Conservation (phyloP, 2,888 invertebrate genomes). For the Miltochrista miniata region DNA sequence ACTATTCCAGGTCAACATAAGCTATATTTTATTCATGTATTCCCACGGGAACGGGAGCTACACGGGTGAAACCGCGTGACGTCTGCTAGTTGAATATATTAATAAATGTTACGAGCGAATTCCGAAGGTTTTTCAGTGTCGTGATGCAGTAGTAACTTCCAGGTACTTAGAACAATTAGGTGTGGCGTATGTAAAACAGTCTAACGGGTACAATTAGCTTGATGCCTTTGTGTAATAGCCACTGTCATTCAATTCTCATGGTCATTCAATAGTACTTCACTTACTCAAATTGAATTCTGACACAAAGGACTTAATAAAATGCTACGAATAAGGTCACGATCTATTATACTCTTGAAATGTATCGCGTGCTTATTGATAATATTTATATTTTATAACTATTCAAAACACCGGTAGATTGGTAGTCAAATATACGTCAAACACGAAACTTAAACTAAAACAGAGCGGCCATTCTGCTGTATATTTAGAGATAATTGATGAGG, state of each 20-base stretch:
- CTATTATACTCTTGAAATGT: not conserved
- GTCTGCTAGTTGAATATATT: too few relatives aligned
- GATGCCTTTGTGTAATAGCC: conserved; percentile 11
- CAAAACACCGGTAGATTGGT: too few relatives aligned
- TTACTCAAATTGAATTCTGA: not conserved
- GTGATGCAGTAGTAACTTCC: conserved; percentile 4
- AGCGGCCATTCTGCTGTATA: too few relatives aligned
- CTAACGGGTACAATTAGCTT: conserved; percentile 11
- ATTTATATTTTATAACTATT: too few relatives aligned
- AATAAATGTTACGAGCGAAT: conserved; percentile 29
- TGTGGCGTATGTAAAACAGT: conserved; percentile 12
- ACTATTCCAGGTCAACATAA: too few relatives aligned
- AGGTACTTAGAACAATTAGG: not conserved
- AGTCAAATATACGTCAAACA: too few relatives aligned
- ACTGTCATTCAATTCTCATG: conserved; percentile 9
- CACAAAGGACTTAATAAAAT: not conserved
- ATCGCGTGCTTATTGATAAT: too few relatives aligned
- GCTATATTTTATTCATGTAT: too few relatives aligned
- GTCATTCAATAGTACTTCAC: not conserved
- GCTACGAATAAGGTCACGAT: not conserved
- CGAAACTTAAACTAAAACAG: too few relatives aligned
- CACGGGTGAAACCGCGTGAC: too few relatives aligned
- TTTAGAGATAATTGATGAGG: too few relatives aligned
- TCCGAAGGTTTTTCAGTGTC: conserved; percentile 19
- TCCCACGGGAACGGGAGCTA: too few relatives aligned